Percentiles rank a stretch among this genome's conserved stretches.
phyloP scores from a whole-genome alignment of 2,797 vertebrate species.

The Knipowitschia caucasica region DNA sequence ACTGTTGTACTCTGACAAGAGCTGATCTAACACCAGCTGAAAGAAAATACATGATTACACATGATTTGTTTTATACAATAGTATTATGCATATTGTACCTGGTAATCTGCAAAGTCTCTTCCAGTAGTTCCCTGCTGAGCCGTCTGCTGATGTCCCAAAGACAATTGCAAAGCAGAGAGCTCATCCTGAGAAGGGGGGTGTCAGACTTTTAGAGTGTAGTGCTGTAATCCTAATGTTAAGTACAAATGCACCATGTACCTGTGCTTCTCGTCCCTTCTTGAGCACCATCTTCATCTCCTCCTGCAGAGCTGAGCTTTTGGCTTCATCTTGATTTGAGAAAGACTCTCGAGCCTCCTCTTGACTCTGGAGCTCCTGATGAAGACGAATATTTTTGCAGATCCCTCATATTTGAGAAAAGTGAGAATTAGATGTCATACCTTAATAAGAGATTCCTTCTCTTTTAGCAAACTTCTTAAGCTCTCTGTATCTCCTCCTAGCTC shows the following conservation, averaged over 20 bases:
- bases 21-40: conserved; percentile 84
- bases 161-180: conserved; percentile 78
- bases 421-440: conserved; percentile 35
- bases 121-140: not conserved
- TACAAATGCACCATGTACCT: conserved; percentile 67
- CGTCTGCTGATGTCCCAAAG: conserved; percentile 57
- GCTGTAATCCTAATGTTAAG: not conserved
- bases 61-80: not conserved
- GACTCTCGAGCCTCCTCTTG: conserved; percentile 57
- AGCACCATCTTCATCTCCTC: conserved; percentile 86
- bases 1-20: conserved; percentile 82
- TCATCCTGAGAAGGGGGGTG: conserved; percentile 72
- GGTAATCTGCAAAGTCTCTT: conserved; percentile 63
- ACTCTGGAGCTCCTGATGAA: conserved; percentile 55
- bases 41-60: conserved; percentile 12
- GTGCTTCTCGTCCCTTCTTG: conserved; percentile 86
- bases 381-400: conserved; percentile 3
- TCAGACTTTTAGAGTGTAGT: too few relatives aligned
- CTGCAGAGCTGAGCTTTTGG: conserved; percentile 76
- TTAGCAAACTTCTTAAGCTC: conserved; percentile 65
- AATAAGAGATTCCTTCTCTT: conserved; percentile 78
- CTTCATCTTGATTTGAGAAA: conserved; percentile 62
- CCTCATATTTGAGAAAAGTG: not conserved
- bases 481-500: conserved; percentile 53
- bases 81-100: conserved; percentile 68